Conservation (phyloP, 2,888 invertebrate species). For the Saturnia japonica region DNA sequence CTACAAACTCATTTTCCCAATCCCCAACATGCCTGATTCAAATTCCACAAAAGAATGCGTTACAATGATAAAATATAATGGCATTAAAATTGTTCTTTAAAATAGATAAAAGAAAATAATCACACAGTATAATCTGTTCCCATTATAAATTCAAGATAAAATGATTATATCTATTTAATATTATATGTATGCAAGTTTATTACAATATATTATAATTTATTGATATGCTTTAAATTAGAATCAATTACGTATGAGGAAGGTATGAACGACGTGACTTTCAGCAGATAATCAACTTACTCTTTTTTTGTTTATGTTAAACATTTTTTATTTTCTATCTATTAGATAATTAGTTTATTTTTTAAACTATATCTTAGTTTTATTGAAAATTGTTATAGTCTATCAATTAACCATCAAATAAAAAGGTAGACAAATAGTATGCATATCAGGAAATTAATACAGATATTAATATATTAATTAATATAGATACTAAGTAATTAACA, state of each 20-base stretch:
- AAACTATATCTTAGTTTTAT: too few relatives aligned
- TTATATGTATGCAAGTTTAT: conserved; percentile 2
- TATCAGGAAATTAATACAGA: too few relatives aligned
- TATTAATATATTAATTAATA: too few relatives aligned
- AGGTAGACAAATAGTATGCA: too few relatives aligned
- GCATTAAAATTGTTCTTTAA: conserved; percentile 12
- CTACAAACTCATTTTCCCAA: neutral
- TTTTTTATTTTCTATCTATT: too few relatives aligned
- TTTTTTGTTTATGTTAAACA: too few relatives aligned
- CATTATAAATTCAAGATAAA: conserved; percentile 28
- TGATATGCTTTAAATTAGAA: conserved; percentile 6
- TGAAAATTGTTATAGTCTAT: too few relatives aligned
- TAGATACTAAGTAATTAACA: too few relatives aligned
- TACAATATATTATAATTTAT: conserved; percentile 11
- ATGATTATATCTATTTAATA: neutral
- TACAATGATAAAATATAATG: conserved; percentile 13
- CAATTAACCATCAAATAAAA: too few relatives aligned
- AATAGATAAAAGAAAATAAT: conserved; percentile 27
- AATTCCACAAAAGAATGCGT: conserved; percentile 20
- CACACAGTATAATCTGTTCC: conserved; percentile 26
- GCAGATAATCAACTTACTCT: neutral
- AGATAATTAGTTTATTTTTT: too few relatives aligned
- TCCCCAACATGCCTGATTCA: neutral
- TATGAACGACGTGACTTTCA: neutral
- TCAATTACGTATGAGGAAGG: conserved; percentile 10